These are phyloP conservation scores for Elgaria multicarinata DNA, from an alignment of 2,113 vertebrate species.

Conservation along the genomic window DNA sequence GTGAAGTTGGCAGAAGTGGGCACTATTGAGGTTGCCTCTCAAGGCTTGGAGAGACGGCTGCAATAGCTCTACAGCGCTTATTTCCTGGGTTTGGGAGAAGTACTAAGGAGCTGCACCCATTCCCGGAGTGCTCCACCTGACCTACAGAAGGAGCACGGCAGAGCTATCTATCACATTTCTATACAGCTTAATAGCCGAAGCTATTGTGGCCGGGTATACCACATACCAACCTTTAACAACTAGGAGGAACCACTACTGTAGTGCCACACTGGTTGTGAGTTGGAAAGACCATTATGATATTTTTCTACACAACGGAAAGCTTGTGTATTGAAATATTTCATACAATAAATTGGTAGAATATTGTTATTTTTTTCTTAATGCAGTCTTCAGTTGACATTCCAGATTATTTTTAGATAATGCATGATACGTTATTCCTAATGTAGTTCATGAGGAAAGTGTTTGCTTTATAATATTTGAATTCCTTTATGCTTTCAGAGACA, in stretches of 20 bases:
- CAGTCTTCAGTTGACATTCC: background rate
- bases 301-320: no score
- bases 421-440: background rate
- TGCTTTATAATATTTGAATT: constrained; percentile 51
- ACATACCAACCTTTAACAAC: background rate
- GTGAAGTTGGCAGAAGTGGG: background rate
- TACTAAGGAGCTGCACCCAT: background rate
- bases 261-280: background rate
- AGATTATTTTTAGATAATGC: background rate
- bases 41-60: no score
- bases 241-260: background rate
- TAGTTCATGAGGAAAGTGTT: background rate
- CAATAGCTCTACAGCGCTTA: background rate
- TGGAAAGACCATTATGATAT: background rate
- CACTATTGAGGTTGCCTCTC: background rate
- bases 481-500: constrained; percentile 76
- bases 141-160: background rate
- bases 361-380: background rate
- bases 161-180: no score
- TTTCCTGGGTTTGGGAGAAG: background rate
- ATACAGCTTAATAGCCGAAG: no score
- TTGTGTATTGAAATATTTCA: background rate
- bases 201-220: background rate
- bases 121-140: background rate
- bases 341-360: background rate